Evolutionary conservation across 2,797 vertebrate genomes (phyloP).

Genomic region (Xiphorhynchus erythropygius): DNA sequence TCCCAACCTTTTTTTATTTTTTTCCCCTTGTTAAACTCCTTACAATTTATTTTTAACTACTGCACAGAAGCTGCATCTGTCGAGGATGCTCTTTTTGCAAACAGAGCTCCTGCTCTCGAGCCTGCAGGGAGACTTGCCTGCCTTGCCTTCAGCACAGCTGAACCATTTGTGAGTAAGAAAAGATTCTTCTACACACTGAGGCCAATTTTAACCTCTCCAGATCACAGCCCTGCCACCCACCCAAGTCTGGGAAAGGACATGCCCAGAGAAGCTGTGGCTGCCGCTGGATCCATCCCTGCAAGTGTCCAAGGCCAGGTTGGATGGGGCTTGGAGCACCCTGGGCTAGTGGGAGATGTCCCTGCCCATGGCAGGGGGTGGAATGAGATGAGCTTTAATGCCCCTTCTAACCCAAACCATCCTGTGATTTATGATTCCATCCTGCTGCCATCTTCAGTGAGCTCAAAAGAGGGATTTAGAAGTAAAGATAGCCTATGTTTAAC

Average conservation of each 20-base stretch:
- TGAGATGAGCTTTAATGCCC: not conserved
- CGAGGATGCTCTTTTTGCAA: constrained; percentile 7
- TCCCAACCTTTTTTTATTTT: not conserved
- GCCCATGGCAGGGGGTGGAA: not conserved
- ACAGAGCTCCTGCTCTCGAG: not conserved
- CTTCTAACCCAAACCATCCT: not conserved
- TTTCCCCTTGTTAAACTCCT: not conserved
- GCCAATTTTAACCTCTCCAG: not conserved
- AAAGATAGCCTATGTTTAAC: constrained; percentile 33
- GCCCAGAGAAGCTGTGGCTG: not conserved
- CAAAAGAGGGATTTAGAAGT: not conserved
- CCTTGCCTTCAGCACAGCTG: not conserved
- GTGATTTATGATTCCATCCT: fast-evolving
- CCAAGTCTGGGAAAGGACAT: not conserved
- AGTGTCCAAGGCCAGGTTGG: not conserved
- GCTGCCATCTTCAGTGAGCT: not conserved
- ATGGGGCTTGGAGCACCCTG: fast-evolving
- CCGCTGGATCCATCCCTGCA: not conserved
- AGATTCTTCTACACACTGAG: not conserved
- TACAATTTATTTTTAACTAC: constrained; percentile 44
- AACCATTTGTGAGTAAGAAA: not conserved
- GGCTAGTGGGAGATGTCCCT: not conserved
- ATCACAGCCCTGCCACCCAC: not conserved
- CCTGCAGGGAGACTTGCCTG: not conserved
- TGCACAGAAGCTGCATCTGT: constrained; percentile 36